These are phyloP conservation scores for Drosophila kokeensis DNA, from an alignment of 2,888 invertebrate species.

Conservation along the genomic window DNA sequence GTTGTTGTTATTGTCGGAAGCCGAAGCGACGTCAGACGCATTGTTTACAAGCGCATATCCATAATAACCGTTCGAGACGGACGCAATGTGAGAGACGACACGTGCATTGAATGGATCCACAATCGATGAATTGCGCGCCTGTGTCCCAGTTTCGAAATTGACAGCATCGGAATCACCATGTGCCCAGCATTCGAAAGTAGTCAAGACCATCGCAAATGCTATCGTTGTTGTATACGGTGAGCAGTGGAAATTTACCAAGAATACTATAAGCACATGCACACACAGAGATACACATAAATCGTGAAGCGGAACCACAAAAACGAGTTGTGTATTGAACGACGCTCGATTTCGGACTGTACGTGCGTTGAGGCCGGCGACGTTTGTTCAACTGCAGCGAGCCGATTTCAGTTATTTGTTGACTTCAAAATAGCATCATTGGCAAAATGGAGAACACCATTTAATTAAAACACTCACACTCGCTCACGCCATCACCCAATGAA, in stretches of 20 bases:
- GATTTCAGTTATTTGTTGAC: constrained; percentile 52
- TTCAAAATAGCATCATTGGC: constrained; percentile 59
- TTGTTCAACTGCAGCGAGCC: constrained; percentile 39
- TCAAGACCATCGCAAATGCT: constrained; percentile 79
- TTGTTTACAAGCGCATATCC: constrained; percentile 80
- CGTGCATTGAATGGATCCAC: constrained; percentile 82
- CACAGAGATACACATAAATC: constrained; percentile 13
- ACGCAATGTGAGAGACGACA: constrained; percentile 78
- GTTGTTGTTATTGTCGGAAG: constrained; percentile 62
- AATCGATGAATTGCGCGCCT: constrained; percentile 51
- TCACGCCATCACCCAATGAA: constrained; percentile 38
- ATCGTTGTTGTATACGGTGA: constrained; percentile 19
- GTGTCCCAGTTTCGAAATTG: constrained; percentile 58
- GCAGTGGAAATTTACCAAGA: constrained; percentile 77
- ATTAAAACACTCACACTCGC: constrained; percentile 58
- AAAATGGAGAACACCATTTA: constrained; percentile 56
- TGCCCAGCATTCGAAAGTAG: constrained; percentile 84
- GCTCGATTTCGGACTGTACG: constrained; percentile 57
- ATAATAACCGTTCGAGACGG: constrained; percentile 82
- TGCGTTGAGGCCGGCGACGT: constrained; percentile 50
- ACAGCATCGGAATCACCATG: constrained; percentile 69
- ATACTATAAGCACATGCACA: constrained; percentile 28
- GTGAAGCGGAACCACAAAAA: constrained; percentile 34
- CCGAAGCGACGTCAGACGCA: constrained; percentile 20
- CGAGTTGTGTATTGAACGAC: constrained; percentile 52